Conservation (phyloP, 2,888 invertebrate genomes). For the Platycnemis pennipes region DNA sequence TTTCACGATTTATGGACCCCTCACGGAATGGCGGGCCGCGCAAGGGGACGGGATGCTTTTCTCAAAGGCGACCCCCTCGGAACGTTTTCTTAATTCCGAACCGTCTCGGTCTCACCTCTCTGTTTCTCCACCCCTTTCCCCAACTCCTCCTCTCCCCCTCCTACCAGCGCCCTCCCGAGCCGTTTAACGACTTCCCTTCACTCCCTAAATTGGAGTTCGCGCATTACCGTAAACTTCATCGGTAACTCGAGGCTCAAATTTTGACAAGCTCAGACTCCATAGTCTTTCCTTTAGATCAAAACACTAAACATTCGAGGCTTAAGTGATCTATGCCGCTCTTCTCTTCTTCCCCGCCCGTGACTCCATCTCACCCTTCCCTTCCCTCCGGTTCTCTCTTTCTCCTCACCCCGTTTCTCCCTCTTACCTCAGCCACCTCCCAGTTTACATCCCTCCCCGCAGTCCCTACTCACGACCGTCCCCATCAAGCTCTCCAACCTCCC, state of each 20-base stretch:
- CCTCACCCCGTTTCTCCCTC: neutral
- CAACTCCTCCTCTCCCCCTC: neutral
- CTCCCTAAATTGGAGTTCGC: constrained; percentile 19
- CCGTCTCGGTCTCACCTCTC: neutral
- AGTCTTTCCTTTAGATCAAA: constrained; percentile 22
- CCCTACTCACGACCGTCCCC: neutral
- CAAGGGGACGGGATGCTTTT: neutral
- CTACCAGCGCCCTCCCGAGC: neutral
- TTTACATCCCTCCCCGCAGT: neutral
- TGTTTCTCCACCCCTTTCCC: neutral
- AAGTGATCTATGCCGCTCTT: constrained; percentile 28
- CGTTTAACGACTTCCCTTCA: constrained; percentile 37
- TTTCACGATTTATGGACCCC: constrained; percentile 48
- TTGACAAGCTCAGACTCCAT: constrained; percentile 22
- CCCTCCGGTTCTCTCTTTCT: neutral
- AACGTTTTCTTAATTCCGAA: neutral
- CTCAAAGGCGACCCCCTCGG: neutral
- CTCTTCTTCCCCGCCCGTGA: neutral
- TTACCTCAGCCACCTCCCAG: neutral
- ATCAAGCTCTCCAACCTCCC: neutral
- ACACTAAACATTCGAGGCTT: constrained; percentile 41
- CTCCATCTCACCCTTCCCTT: neutral
- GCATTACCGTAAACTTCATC: constrained; percentile 39
- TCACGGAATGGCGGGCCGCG: neutral
- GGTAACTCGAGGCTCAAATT: constrained; percentile 21